These are phyloP conservation scores for Jordanella pulchra DNA, from an alignment of 2,797 vertebrate species.

Conservation along the genomic window DNA sequence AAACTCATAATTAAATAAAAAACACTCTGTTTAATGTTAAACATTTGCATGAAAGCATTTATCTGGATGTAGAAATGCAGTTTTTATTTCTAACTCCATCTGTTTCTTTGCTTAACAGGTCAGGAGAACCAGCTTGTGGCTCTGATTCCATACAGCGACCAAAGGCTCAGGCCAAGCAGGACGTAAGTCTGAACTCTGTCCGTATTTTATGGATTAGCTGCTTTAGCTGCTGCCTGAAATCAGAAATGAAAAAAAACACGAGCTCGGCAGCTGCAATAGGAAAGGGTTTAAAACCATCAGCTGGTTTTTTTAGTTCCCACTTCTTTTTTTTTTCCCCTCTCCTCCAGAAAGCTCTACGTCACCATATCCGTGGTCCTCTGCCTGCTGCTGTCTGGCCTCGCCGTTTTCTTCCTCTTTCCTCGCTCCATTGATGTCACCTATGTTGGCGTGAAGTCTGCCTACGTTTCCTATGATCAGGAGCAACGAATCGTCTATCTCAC, in stretches of 20 bases:
- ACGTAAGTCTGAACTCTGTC: conserved; percentile 85
- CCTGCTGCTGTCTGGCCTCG: conserved; percentile 92
- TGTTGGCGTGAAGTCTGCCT: conserved; percentile 92
- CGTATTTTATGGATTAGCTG: background rate
- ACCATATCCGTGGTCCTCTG: conserved; percentile 90
- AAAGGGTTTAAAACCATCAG: conserved; percentile 14
- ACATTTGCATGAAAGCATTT: no score
- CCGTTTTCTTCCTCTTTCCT: conserved; percentile 96
- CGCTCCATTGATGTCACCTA: conserved; percentile 94
- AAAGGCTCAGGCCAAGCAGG: conserved; percentile 92
- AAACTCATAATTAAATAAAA: no score
- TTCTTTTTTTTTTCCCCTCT: conserved; percentile 35
- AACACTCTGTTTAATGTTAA: no score
- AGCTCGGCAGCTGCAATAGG: background rate
- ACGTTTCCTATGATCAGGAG: conserved; percentile 85
- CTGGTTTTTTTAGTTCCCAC: conserved; percentile 37
- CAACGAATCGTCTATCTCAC: conserved; percentile 92
- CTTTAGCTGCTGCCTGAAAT: background rate
- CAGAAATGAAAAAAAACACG: background rate
- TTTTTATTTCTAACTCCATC: background rate
- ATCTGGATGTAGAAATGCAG: no score
- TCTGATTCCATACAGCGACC: conserved; percentile 97
- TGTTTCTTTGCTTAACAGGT: conserved; percentile 74
- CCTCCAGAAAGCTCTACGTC: conserved; percentile 93
- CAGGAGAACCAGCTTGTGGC: conserved; percentile 98